These are phyloP conservation scores for Dendronephthya gigantea DNA, from an alignment of 64 coral and sea anemone species.

Conservation along the genomic window DNA sequence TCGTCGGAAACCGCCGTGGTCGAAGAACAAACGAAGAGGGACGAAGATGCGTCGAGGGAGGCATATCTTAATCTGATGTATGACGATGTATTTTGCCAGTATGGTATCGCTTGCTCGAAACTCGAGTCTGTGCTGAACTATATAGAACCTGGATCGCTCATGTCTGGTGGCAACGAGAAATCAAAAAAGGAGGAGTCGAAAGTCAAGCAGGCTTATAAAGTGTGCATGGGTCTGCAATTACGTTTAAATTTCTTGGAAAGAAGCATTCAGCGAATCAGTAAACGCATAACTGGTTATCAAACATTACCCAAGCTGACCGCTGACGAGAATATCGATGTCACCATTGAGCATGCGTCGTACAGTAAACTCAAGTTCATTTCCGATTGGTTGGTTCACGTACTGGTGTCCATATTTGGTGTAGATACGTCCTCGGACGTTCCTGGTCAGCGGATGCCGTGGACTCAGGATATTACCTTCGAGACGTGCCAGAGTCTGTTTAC, in stretches of 20 bases:
- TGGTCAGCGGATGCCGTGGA: conserved; percentile 33
- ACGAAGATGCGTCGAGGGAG: neutral
- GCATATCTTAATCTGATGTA: conserved; percentile 7
- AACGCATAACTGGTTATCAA: neutral
- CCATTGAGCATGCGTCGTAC: conserved; percentile 3
- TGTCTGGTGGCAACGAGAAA: neutral
- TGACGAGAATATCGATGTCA: neutral
- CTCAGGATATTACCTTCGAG: conserved; percentile 29
- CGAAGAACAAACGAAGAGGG: neutral
- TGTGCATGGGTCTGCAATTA: conserved; percentile 69
- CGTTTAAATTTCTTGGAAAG: conserved; percentile 70
- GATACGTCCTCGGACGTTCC: neutral
- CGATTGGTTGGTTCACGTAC: conserved; percentile 9
- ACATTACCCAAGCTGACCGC: neutral
- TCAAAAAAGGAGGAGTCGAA: conserved; percentile 40
- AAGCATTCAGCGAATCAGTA: conserved; percentile 40
- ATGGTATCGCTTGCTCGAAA: conserved; percentile 62
- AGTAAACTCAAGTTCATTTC: neutral
- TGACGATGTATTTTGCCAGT: conserved; percentile 91
- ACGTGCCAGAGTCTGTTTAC: conserved; percentile 75
- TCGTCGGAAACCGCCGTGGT: conserved; percentile 35
- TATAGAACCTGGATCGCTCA: conserved; percentile 5
- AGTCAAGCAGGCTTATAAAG: conserved; percentile 61
- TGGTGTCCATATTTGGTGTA: neutral
- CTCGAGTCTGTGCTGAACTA: conserved; percentile 46